Base-by-base conservation (phyloP, 2,797 vertebrate genomes). In the Mormyrops boulengeri region DNA sequence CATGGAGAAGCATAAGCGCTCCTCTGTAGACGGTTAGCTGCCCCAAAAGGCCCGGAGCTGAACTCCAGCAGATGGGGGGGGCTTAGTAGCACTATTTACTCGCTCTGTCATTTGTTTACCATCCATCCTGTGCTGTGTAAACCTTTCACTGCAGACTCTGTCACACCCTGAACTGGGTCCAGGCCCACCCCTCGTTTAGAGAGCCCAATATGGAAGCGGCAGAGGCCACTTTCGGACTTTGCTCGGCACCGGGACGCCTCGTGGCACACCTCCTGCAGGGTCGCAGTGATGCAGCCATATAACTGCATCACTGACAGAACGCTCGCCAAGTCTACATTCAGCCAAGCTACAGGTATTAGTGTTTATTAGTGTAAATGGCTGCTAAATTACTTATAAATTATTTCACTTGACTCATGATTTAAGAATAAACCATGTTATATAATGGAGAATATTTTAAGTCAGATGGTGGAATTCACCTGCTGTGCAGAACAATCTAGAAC, bases 61-160 rank as follows among this genome's bases (percentile, higher is more conserved):
- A 26, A 19, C 52, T 73, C 49, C 60, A 49, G 80, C 57, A 85
- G 53, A 89, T 85, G 41, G 0, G 7, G 57, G 22, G 26, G 62
- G 82, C 57, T 85, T 19, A 22, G 52, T 62, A 6, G 85, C 7
- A 50, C 41, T 90, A 88, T 55, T 87, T 87, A 77, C 88, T 47
- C 89, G 52, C 4, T 55, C 55, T 47, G 41, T 53, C 19, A 52
- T 80, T 80, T 87, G 89, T 91, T 91, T 88, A 89, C 30, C 66
- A 52, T 91, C 85, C 41, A 47, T 85, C 69, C 87, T 53, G 87
- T 12, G 80, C 50, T 38, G 41, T 85, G 50, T 88, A 89, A 88
- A 89, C 89, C 50, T 85, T 66, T 66, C 53, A 57, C 57, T 19
- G 22, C 30, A 7, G 88, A 80, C 73, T 41, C 69, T 52, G 22